Evolutionary conservation across 2,113 vertebrate genomes (phyloP), one percentile per base, ranked within the genome.

Genomic region (Mixornis gularis): DNA sequence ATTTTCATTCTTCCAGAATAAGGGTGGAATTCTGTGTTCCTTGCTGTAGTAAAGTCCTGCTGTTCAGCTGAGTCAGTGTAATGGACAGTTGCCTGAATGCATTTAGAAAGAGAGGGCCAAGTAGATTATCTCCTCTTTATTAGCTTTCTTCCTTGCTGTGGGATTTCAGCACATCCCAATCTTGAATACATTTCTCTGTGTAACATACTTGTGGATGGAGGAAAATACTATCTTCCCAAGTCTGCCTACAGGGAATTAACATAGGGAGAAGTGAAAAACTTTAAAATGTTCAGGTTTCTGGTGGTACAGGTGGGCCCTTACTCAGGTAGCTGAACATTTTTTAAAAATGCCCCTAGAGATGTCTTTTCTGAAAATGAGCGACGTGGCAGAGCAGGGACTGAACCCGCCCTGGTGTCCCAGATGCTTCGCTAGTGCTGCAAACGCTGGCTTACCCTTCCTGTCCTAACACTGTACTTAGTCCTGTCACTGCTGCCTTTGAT

Each of bases 401-500:
- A 87, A 79, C 63, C 63, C 63, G 56, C 59, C 38, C 20, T 77
- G 72, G 51, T 62, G 63, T 76, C 51, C 59, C 6, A 17, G 60
- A 52, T 91, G 56, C 81, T 96, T 30, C 32, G 78, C 26, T 53
- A 62, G 80, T 43, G 58, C 86, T 86, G 73, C 89, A 85, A 74
- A 71, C 64, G 58, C 81, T 85, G 91, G 17, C 65, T 91, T 92
- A 44, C 84, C 63, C 91, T 93, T 73, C 70, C 74, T 73, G 63
- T 73, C 89, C 84, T 87, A 48, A 43, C 30, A 5, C 81, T 73
- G 63, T 30, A 17, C 66, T 90, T 89, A 81, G 85, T 19, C 79
- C 87, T 89, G 85, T 88, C 81, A 80, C 81, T 93, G 85, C 84
- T 91, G 87, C 79, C 80, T 91, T 94, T 95, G 86, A 95, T 95